Evolutionary conservation across 2,113 vertebrate species (phyloP).

Genomic region (Echinops telfairi): DNA sequence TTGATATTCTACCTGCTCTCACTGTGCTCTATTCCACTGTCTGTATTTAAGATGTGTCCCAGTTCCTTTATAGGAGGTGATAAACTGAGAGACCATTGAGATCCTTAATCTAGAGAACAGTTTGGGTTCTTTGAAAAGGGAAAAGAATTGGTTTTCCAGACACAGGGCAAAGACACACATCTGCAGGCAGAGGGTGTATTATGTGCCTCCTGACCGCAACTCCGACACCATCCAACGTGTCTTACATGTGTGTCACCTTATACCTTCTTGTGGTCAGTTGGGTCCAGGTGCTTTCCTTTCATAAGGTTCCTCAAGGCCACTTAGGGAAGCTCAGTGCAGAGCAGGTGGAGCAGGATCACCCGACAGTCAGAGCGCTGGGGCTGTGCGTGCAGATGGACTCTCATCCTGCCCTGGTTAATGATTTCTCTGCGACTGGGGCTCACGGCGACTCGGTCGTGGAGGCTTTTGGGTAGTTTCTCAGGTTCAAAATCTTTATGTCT

Average conservation of each 20-base stretch:
- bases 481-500: slow-evolving; percentile 5
- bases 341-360: background rate
- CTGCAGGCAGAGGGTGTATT: background rate
- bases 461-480: slow-evolving; percentile 18
- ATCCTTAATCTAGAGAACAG: background rate
- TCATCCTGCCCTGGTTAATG: background rate
- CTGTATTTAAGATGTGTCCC: background rate
- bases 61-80: background rate
- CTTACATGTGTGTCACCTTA: background rate
- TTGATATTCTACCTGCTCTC: background rate
- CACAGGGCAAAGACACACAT: background rate
- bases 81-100: background rate
- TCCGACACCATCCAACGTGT: background rate
- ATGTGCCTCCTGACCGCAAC: background rate
- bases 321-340: slow-evolving; percentile 16
- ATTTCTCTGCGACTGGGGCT: slow-evolving; percentile 13
- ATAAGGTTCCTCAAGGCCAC: background rate
- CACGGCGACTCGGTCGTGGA: background rate
- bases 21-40: background rate
- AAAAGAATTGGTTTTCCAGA: slow-evolving; percentile 42
- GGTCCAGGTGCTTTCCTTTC: slow-evolving; percentile 41
- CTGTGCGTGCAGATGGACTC: background rate
- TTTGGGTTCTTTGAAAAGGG: slow-evolving; percentile 44
- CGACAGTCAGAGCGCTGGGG: background rate
- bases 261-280: slow-evolving; percentile 33